Evolutionary conservation across 2,888 invertebrate genomes (phyloP).

Genomic region (Tetheella fluctuosa): DNA sequence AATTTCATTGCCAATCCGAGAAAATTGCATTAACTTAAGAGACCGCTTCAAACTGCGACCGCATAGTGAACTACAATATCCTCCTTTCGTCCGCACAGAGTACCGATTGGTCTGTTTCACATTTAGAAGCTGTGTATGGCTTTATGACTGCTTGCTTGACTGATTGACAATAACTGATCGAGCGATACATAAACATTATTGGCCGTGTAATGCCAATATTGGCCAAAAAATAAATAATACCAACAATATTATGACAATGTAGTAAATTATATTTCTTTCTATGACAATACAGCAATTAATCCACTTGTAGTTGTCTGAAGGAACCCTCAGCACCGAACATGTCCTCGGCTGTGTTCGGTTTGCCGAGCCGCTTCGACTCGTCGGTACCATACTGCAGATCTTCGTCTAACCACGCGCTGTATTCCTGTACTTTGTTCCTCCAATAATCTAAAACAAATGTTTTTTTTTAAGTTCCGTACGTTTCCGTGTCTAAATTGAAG

Average conservation of each 20-base stretch:
- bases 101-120: too few relatives aligned
- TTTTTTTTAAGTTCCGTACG: not conserved
- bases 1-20: too few relatives aligned
- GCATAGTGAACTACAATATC: too few relatives aligned
- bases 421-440: slow-evolving; percentile 73
- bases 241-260: not conserved
- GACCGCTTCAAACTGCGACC: too few relatives aligned
- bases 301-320: slow-evolving; percentile 77
- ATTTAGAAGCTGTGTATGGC: too few relatives aligned
- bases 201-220: too few relatives aligned
- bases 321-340: slow-evolving; percentile 84
- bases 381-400: slow-evolving; percentile 78
- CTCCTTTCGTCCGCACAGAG: too few relatives aligned
- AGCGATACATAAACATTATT: too few relatives aligned
- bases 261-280: not conserved
- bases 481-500: not conserved
- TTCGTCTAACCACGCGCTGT: slow-evolving; percentile 79
- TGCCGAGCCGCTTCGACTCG: slow-evolving; percentile 82
- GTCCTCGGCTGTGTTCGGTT: slow-evolving; percentile 78
- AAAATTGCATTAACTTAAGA: too few relatives aligned
- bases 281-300: slow-evolving; percentile 38
- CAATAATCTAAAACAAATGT: slow-evolving; percentile 53
- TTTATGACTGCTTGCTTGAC: too few relatives aligned
- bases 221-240: not conserved
- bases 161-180: too few relatives aligned